Base-by-base conservation (phyloP, 2,888 invertebrate genomes). In the Ornithoptera alexandrae region DNA sequence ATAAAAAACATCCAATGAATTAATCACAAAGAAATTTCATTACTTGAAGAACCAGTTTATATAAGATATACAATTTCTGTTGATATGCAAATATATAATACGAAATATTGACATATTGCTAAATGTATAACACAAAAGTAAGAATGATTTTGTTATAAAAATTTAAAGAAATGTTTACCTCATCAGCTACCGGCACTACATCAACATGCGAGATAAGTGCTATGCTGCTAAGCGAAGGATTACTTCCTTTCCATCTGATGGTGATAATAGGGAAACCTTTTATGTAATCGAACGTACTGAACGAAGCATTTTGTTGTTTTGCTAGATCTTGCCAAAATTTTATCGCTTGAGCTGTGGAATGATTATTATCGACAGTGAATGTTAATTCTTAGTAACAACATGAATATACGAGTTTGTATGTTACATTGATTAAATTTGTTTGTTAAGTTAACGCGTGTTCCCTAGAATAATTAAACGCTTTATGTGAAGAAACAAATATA, bases 201-300 rank as follows among this genome's bases (percentile, higher is more conserved):
- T 60, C 66, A 20, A 60, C 50, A 10, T 66, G 60, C 15, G 65
- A 65, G n/a, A 59, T 6, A 12, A 65, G 59, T n/a, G 24, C 24
- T 46, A 66, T 66, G 6, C 50, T 20, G 24, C 66, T 66, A 6
- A 66, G 36, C 36, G 24, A 36, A 2, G 60, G n/a, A 36, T 61
- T 36, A 2, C 18, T 60, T 36, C 60, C 60, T 53, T 53, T 50
- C 60, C 36, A 20, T 65, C 57, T 56, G 1, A 66, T 30, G 10
- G 59, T 59, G 3, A 66, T 24, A n/a, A 66, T 36, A 60, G 66
- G 66, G 60, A 15, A 66, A n/a, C 36, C 66, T 53, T 50, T 50
- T 2, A 53, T 10, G 3, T 24, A 60, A 5, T 66, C 20, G 30
- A 60, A 66, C 0, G 60, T 53, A 4, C 46, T 50, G 30, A 66